A percentile compares a stretch with the other conserved stretches of the same genome.
Conservation (phyloP, 2,113 vertebrate species). For the Sturnus vulgaris region DNA sequence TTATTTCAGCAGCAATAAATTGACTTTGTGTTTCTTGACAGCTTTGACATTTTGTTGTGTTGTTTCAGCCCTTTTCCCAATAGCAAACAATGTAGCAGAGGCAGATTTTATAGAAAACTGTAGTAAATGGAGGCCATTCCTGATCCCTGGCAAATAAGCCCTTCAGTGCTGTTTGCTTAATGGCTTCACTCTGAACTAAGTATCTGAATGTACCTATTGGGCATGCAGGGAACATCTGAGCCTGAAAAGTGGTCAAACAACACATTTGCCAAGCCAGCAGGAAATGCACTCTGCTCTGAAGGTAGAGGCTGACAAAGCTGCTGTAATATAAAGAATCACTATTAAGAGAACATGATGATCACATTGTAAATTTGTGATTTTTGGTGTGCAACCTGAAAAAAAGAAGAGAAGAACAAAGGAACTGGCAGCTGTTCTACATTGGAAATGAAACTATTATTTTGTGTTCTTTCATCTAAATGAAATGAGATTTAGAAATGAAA, state of each 20-base stretch:
- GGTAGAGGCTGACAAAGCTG: not conserved
- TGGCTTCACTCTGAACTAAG: not conserved
- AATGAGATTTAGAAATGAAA: not conserved
- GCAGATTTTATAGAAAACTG: conserved; percentile 9
- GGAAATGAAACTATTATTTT: not conserved
- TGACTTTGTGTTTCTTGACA: not conserved
- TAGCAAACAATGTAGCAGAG: not conserved
- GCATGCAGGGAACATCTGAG: not conserved
- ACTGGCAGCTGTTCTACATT: not conserved
- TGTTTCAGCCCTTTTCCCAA: conserved; percentile 6
- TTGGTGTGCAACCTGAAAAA: not conserved
- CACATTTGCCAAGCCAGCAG: not conserved
- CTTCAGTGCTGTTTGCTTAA: not conserved
- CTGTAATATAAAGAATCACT: not conserved
- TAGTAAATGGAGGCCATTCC: not conserved
- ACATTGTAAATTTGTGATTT: not conserved
- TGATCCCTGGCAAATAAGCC: conserved; percentile 5
- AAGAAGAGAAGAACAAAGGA: not conserved
- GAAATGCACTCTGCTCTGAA: not conserved
- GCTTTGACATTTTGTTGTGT: not conserved
- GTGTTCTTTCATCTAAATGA: not conserved
- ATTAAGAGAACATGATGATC: not conserved
- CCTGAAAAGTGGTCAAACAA: not conserved
- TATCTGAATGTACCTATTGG: not conserved
- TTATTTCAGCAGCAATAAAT: conserved; percentile 14